Base-by-base conservation (phyloP, 1,140 invertebrate species). In the Drosophila setifemur region DNA sequence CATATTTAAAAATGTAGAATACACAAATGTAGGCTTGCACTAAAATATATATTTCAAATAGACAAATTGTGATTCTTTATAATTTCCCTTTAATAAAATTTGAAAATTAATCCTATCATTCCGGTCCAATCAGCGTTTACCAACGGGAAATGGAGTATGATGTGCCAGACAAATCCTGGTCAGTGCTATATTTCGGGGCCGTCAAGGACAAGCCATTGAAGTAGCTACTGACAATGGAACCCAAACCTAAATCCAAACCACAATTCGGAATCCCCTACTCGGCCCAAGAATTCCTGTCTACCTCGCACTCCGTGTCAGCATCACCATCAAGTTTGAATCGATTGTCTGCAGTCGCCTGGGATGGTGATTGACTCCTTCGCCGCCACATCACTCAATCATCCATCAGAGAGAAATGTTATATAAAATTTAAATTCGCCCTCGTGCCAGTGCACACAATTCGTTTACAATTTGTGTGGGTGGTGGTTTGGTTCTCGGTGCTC, bases 131-230 rank as follows among this genome's bases (percentile, higher is more conserved):
- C 0, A 49, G 48, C 33, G 4, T 61, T 0, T 42, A 8, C 5
- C 23, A 75, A 42, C 39, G 57, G 14, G 7, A 47, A 14, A 7
- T 35, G 12, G 40, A 73, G 2, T 69, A 57, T 25, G 76, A 82
- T 7, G 60, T 81, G 2, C 73, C 82, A 7, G 88, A 89, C 35
- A 89, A 89, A 37, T 89, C 88, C 5, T 89, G 87, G 82, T 89
- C 88, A 2, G 88, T 89, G 0, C 42, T 89, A 0, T 89, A 85
- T 12, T 39, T 88, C 14, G 73, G 88, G 1, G 11, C 47, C 12
- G 57, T 35, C 29, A 82, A 64, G 43, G 44, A 66, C 21, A 49
- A 69, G 6, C 5, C n/a, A 11, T 31, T 52, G 9, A 63, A 87
- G 40, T 74, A 71, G 21, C 0, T 6, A 4, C 28, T 4, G n/a